phyloP scores from a whole-genome alignment of 2,113 vertebrate species.

The Caranx melampygus region DNA sequence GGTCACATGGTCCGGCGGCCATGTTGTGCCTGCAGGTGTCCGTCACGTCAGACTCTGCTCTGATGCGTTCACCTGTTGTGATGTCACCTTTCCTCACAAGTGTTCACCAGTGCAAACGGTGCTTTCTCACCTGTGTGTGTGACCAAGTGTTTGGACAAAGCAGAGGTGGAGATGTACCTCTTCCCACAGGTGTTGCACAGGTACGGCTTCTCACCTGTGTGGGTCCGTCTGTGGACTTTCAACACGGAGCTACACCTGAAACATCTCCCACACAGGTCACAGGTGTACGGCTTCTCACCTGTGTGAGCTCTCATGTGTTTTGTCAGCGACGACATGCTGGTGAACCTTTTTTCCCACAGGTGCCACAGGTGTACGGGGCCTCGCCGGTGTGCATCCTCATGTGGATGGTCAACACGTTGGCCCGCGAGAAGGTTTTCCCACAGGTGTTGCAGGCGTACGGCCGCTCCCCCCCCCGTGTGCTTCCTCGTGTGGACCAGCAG shows the following conservation, averaged over 20 bases:
- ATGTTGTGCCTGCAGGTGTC: no score
- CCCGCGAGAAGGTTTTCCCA: not conserved
- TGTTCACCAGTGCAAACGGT: no score
- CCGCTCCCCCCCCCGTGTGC: not conserved
- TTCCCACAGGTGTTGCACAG: no score
- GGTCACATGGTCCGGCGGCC: no score
- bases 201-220: not conserved
- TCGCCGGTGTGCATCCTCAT: not conserved
- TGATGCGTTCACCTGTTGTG: no score
- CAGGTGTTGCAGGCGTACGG: not conserved
- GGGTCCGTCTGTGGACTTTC: not conserved
- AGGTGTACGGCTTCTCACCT: not conserved
- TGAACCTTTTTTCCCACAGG: not conserved
- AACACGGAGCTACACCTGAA: no score
- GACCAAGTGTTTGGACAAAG: no score
- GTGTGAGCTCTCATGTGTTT: not conserved
- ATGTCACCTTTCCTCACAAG: no score
- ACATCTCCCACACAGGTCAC: not conserved
- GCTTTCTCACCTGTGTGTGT: no score
- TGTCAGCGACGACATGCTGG: rapidly evolving
- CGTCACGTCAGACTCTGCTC: no score
- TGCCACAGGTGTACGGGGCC: not conserved
- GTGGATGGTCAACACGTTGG: not conserved
- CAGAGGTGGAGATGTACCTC: no score
- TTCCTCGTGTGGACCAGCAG: not conserved